Conservation (phyloP, 2,888 invertebrate species). For the Helleia helle region DNA sequence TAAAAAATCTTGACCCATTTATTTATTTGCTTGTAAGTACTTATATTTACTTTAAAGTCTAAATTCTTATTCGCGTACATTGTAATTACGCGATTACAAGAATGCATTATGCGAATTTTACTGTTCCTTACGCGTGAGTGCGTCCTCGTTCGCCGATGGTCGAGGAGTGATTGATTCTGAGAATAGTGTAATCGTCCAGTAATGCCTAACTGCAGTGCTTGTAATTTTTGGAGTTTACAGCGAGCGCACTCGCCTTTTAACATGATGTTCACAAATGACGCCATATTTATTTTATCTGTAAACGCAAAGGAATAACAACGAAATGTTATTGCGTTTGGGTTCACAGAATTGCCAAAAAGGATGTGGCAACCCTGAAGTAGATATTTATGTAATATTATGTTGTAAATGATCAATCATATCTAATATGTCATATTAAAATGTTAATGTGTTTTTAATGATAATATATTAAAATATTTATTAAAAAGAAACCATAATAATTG, state of each 20-base stretch:
- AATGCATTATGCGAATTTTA: background rate
- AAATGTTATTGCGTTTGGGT: background rate
- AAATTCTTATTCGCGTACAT: background rate
- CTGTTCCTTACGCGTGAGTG: slow-evolving; percentile 1
- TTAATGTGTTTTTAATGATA: background rate
- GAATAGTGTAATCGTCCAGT: slow-evolving; percentile 4
- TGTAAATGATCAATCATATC: too few species aligned
- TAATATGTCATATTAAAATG: background rate
- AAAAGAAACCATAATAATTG: background rate
- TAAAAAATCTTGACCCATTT: slow-evolving; percentile 6
- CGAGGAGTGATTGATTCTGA: slow-evolving; percentile 9
- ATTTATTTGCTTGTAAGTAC: slow-evolving; percentile 6
- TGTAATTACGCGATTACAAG: slow-evolving; percentile 6
- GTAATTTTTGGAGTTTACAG: slow-evolving; percentile 7
- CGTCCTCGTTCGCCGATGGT: slow-evolving; percentile 3
- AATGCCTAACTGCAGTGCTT: background rate
- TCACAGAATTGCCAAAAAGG: background rate
- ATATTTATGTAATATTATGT: too few species aligned
- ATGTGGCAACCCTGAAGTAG: too few species aligned
- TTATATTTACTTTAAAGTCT: slow-evolving; percentile 2
- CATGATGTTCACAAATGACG: background rate
- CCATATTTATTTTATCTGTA: background rate
- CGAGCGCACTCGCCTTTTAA: background rate
- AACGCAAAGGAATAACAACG: background rate
- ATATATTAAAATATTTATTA: background rate